Evolutionary conservation across 2,888 invertebrate genomes (phyloP).

Genomic region (Smittia aterrima): DNA sequence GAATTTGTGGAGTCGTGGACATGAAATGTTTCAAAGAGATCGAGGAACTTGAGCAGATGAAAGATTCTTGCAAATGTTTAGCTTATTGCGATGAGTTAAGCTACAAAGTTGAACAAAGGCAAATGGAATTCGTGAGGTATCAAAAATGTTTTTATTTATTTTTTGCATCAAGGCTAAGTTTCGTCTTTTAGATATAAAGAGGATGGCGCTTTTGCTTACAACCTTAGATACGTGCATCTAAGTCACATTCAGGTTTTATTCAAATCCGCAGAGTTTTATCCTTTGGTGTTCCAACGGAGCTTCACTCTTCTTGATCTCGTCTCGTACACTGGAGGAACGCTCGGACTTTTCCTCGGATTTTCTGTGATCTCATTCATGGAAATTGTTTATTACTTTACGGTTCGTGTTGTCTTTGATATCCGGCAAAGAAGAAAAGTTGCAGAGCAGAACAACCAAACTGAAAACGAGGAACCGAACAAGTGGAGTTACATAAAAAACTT

Average conservation of each 20-base stretch:
- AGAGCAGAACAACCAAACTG: no score
- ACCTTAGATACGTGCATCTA: no score
- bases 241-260: not conserved
- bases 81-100: not conserved
- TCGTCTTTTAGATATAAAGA: not conserved
- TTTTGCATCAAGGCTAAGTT: not conserved
- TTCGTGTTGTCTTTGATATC: not conserved
- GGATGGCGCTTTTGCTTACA: no score
- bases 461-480: no score
- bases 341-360: constrained; percentile 9
- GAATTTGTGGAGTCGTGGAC: not conserved
- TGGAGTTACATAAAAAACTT: not conserved
- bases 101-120: not conserved
- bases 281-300: not conserved
- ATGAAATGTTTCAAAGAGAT: not conserved
- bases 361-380: not conserved
- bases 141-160: no score
- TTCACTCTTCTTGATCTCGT: not conserved
- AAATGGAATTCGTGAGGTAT: not conserved
- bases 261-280: not conserved
- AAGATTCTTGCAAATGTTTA: not conserved
- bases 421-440: not conserved
- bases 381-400: constrained; percentile 13
- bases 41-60: not conserved
- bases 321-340: constrained; percentile 4